These are phyloP conservation scores for Autographa pulchrina DNA, from an alignment of 2,888 invertebrate species.

Conservation along the genomic window DNA sequence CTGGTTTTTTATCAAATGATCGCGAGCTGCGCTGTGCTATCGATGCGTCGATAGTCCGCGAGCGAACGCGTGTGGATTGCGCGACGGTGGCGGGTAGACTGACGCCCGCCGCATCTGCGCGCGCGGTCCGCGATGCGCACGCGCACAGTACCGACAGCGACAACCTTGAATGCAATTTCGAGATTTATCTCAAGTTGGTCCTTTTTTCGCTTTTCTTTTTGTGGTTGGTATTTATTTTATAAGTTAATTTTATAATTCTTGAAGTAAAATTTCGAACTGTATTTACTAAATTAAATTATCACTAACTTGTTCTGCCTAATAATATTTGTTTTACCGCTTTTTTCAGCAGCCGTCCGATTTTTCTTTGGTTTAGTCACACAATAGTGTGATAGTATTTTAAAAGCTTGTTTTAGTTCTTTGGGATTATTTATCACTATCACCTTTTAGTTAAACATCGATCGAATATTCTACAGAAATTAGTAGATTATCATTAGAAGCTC, in stretches of 20 bases:
- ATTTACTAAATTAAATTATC: too few relatives aligned
- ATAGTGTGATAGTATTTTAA: too few relatives aligned
- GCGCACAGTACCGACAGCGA: conserved; percentile 69
- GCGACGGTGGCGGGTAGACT: conserved; percentile 72
- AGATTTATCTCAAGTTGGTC: conserved; percentile 77
- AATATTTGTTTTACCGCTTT: too few relatives aligned
- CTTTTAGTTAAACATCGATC: too few relatives aligned
- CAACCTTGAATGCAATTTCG: conserved; percentile 75
- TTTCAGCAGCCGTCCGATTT: too few relatives aligned
- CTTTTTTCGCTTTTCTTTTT: conserved; percentile 48
- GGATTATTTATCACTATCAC: too few relatives aligned
- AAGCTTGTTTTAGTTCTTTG: too few relatives aligned
- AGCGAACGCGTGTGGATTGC: conserved; percentile 59
- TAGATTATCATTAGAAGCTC: too few relatives aligned
- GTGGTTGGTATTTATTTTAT: conserved; percentile 18
- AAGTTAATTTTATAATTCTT: neutral
- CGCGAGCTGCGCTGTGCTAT: conserved; percentile 70
- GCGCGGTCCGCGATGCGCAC: conserved; percentile 64
- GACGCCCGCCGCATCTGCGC: conserved; percentile 58
- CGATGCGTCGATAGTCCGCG: conserved; percentile 66
- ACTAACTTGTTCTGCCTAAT: too few relatives aligned
- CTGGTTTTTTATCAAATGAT: conserved; percentile 66
- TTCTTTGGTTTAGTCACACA: too few relatives aligned
- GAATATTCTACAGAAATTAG: too few relatives aligned
- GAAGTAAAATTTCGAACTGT: neutral